Base-by-base conservation (phyloP, 2,888 invertebrate genomes). In the Andrena fulva region DNA sequence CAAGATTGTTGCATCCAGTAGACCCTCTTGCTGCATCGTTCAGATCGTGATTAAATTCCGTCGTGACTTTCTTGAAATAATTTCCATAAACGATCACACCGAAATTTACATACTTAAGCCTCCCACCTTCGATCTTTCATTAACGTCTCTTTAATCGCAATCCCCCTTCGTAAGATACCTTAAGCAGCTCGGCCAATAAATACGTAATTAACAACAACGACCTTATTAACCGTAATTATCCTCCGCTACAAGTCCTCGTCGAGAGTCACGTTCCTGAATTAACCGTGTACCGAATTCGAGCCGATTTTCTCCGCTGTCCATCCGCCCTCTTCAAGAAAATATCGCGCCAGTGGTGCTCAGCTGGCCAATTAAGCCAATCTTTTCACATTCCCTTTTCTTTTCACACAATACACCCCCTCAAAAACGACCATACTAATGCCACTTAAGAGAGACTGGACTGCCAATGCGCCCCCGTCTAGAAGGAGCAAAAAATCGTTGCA, bases 201-300 rank as follows among this genome's bases (percentile, higher is more conserved):
- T 71, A 42, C 63, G 20, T 86, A 84, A 86, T 84, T 72, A 77
- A 82, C 74, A 82, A 63, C 73, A 62, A 82, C 77, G 77, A 66
- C 62, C 77, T 75, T 63, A 84, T 85, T 81, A 86, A 84, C 69
- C 35, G 35, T 71, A 80, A 85, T 88, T 88, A 81, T 78, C 50
- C 77, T 27, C 63, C 52, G 31, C 27, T 10, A 27, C 24, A 27
- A 56, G 56, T 27, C 56, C 56, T 33, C 27, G 50, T 52, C 62
- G 48, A 68, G 64, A 60, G 72, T 42, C 66, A 48, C 54, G 59
- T 29, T 63, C 59, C 56, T 31, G 70, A 76, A 72, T 74, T 76
- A 80, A 87, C 64, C 73, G 63, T 54, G 54, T 73, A 27, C 64
- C 73, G 27, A 72, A 75, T 77, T 69, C 59, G 24, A 42, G 54